phyloP scores from a whole-genome alignment of 2,888 invertebrate species.

The Cancer borealis region DNA sequence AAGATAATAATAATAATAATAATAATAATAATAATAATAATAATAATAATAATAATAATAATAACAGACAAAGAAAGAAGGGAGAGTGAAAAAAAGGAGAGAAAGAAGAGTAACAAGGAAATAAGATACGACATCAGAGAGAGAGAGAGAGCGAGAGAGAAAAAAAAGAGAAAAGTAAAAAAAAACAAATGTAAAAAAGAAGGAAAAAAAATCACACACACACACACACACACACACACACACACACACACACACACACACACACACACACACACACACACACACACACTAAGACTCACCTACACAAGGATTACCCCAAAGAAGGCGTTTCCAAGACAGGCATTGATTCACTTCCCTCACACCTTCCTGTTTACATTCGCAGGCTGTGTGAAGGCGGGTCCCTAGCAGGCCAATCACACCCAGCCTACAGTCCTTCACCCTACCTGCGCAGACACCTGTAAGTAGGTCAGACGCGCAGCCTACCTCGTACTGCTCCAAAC shows the following conservation, averaged over 20 bases:
- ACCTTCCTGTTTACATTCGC: slow-evolving; percentile 86
- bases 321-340: slow-evolving; percentile 91
- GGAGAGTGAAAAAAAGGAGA: not conserved
- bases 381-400: slow-evolving; percentile 92
- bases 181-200: not conserved
- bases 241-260: slow-evolving; percentile 21
- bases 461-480: slow-evolving; percentile 94
- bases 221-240: slow-evolving; percentile 37
- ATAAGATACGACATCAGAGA: not conserved
- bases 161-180: not conserved
- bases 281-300: slow-evolving; percentile 83
- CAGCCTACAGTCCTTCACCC: slow-evolving; percentile 89
- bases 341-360: slow-evolving; percentile 90
- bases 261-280: slow-evolving; percentile 86
- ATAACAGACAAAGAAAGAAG: not conserved
- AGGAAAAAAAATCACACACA: not conserved
- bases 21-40: not conserved
- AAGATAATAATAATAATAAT: not conserved
- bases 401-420: slow-evolving; percentile 93
- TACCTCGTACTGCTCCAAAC: slow-evolving; percentile 92
- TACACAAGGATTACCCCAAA: slow-evolving; percentile 96
- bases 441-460: slow-evolving; percentile 93
- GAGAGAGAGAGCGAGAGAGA: not conserved
- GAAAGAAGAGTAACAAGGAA: not conserved
- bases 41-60: not conserved